phyloP scores from a whole-genome alignment of 2,113 vertebrate genomes.

The Microtus oregoni region DNA sequence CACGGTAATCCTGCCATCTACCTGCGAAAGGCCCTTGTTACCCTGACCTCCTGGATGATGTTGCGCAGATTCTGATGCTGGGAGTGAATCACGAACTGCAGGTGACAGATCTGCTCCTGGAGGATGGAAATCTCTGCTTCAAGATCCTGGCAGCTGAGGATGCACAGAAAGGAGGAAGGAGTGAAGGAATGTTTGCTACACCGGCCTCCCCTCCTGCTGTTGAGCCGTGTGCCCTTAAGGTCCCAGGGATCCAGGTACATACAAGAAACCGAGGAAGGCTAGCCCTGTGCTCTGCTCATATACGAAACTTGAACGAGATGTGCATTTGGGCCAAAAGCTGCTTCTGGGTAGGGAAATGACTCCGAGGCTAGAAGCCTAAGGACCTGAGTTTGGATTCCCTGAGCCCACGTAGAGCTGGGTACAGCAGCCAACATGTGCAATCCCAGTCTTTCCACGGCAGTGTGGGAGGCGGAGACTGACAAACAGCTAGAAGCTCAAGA shows the following conservation, averaged over 20 bases:
- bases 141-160: conserved; percentile 78
- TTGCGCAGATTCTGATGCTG: conserved; percentile 82
- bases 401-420: background rate
- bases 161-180: background rate
- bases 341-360: background rate
- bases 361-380: background rate
- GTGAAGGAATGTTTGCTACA: background rate
- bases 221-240: background rate
- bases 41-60: conserved; percentile 86
- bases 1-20: background rate
- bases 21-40: background rate
- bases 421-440: background rate
- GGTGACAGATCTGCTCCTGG: conserved; percentile 84
- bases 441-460: background rate
- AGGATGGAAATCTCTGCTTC: conserved; percentile 78
- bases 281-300: background rate
- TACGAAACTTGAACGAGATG: background rate
- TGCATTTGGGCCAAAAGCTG: background rate
- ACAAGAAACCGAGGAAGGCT: background rate
- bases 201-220: background rate
- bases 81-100: conserved; percentile 83
- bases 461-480: background rate
- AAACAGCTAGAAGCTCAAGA: background rate
- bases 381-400: background rate
- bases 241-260: fast-evolving